These are phyloP conservation scores for Phymatocera aterrima DNA, from an alignment of 2,888 invertebrate genomes.

Conservation along the genomic window DNA sequence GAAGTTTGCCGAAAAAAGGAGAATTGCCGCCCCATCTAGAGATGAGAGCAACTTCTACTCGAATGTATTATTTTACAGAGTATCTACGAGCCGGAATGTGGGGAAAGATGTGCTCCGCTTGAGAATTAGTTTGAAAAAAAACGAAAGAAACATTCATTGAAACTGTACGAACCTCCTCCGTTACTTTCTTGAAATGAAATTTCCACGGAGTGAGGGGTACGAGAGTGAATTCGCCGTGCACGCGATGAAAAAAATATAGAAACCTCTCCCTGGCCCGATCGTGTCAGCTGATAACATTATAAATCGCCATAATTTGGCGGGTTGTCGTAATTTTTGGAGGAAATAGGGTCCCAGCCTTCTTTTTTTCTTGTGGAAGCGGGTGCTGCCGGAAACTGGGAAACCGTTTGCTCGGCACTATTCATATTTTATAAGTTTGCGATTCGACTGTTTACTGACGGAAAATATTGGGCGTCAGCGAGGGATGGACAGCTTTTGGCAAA, in stretches of 20 bases:
- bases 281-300: no score
- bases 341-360: not conserved
- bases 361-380: not conserved
- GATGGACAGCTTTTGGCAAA: constrained; percentile 48
- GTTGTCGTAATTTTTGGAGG: not conserved
- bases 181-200: no score
- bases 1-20: not conserved
- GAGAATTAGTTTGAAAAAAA: no score
- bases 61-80: no score
- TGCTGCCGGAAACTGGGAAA: not conserved
- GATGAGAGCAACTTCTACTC: not conserved
- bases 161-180: no score
- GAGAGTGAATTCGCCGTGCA: no score
- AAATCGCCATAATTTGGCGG: not conserved
- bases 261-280: no score
- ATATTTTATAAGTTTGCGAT: constrained; percentile 46
- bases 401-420: constrained; percentile 31
- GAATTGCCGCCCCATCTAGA: not conserved
- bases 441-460: constrained; percentile 45
- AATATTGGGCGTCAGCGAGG: constrained; percentile 43
- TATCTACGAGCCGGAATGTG: no score
- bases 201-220: no score
- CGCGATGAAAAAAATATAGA: no score
- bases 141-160: no score
- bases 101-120: no score